Percentiles rank a stretch among this genome's conserved stretches.
phyloP scores from a whole-genome alignment of 2,888 invertebrate genomes.

The Mythimna lalbum region DNA sequence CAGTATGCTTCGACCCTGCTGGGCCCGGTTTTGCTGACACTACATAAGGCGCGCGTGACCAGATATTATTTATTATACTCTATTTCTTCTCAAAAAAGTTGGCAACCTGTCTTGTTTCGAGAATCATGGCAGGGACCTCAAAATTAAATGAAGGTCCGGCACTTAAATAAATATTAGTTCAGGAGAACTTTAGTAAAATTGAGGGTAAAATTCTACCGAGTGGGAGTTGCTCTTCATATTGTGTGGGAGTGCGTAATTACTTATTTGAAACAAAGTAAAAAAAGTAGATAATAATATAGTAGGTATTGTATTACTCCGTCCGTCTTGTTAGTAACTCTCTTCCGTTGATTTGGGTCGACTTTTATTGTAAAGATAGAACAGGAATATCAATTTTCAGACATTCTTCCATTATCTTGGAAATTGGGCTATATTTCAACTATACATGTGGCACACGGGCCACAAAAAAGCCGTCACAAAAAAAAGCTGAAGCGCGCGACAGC shows the following conservation, averaged over 20 bases:
- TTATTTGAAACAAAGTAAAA: background rate
- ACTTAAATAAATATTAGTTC: constrained; percentile 30
- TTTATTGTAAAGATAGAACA: background rate
- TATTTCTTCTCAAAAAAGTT: no score
- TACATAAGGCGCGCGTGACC: no score
- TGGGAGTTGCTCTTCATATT: background rate
- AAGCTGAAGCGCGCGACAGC: no score
- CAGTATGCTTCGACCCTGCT: no score
- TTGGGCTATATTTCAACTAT: background rate
- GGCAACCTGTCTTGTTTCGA: no score
- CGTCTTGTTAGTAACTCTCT: constrained; percentile 2
- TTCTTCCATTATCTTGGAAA: background rate
- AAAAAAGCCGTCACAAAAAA: no score
- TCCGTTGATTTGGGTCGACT: background rate
- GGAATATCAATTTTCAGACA: constrained; percentile 5
- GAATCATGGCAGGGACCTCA: background rate
- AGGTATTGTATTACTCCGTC: background rate
- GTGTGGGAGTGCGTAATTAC: constrained; percentile 5
- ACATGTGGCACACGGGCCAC: no score
- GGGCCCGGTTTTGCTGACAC: no score
- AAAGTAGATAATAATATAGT: background rate
- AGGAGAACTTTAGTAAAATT: constrained; percentile 11
- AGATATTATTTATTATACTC: no score
- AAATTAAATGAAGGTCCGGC: background rate
- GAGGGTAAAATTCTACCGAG: background rate